These are phyloP conservation scores for Linnaemya tessellans DNA, from an alignment of 2,888 invertebrate genomes.

Conservation along the genomic window DNA sequence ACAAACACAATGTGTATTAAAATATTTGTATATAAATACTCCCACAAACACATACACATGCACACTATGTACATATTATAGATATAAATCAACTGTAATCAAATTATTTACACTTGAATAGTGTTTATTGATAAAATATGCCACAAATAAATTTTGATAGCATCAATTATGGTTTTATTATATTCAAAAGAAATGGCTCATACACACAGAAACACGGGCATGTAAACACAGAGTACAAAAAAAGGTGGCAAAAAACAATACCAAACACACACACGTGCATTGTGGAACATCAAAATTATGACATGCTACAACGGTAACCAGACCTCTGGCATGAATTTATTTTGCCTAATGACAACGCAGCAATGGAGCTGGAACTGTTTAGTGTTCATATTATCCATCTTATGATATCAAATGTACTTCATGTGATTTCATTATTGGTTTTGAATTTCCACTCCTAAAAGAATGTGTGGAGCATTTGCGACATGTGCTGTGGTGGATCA, in stretches of 20 bases:
- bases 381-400: conserved; percentile 38
- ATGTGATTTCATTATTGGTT: conserved; percentile 56
- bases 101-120: conserved; percentile 81
- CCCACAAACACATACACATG: neutral
- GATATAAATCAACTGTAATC: conserved; percentile 80
- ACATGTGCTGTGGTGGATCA: conserved; percentile 30
- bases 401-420: conserved; percentile 22
- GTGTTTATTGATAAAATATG: conserved; percentile 82
- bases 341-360: conserved; percentile 15
- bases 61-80: conserved; percentile 55
- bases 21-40: neutral
- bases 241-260: conserved; percentile 19
- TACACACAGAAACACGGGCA: neutral
- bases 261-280: neutral
- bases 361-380: conserved; percentile 11
- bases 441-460: neutral
- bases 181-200: conserved; percentile 43
- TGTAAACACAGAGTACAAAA: neutral
- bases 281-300: conserved; percentile 42
- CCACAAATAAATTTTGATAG: conserved; percentile 82
- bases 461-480: neutral
- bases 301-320: conserved; percentile 26
- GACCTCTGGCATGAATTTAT: neutral
- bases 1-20: neutral
- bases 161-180: conserved; percentile 80